These are phyloP conservation scores for Agrypnia vestita DNA, from an alignment of 1,140 invertebrate species.

Conservation along the genomic window DNA sequence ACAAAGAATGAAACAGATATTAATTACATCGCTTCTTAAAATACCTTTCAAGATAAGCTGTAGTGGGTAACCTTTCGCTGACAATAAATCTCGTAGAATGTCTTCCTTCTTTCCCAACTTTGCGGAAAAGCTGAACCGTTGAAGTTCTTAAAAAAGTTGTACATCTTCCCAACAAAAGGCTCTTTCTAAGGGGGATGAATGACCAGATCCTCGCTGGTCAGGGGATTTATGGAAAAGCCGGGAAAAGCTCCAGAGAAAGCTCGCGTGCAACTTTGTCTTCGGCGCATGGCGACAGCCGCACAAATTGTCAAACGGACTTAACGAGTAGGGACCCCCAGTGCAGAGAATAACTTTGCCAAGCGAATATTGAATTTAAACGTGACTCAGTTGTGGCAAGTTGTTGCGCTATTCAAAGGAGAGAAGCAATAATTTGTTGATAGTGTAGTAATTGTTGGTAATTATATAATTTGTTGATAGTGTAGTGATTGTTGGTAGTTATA, in stretches of 20 bases:
- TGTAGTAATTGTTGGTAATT: no score
- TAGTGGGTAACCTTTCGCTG: background rate
- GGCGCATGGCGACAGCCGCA: conserved; percentile 7
- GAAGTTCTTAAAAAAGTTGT: conserved; percentile 23
- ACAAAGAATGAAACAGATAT: no score
- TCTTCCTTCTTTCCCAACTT: background rate
- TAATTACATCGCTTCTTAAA: no score
- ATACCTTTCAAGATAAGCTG: no score
- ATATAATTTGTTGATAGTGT: no score
- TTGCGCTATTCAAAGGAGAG: no score
- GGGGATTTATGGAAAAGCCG: conserved; percentile 10
- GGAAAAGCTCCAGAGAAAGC: conserved; percentile 7
- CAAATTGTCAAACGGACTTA: conserved; percentile 5
- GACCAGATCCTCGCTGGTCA: conserved; percentile 11
- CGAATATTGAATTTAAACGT: no score
- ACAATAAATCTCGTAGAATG: background rate
- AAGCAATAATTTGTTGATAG: no score
- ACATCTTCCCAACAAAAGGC: conserved; percentile 13
- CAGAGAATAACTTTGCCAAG: no score
- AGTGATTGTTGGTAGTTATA: no score
- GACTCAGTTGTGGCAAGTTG: no score
- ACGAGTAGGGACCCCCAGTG: background rate
- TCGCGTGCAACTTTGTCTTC: background rate
- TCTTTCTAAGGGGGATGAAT: conserved; percentile 23
- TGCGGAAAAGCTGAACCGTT: background rate